These are phyloP conservation scores for Miichthys miiuy DNA, from an alignment of 2,797 vertebrate genomes.

Conservation along the genomic window DNA sequence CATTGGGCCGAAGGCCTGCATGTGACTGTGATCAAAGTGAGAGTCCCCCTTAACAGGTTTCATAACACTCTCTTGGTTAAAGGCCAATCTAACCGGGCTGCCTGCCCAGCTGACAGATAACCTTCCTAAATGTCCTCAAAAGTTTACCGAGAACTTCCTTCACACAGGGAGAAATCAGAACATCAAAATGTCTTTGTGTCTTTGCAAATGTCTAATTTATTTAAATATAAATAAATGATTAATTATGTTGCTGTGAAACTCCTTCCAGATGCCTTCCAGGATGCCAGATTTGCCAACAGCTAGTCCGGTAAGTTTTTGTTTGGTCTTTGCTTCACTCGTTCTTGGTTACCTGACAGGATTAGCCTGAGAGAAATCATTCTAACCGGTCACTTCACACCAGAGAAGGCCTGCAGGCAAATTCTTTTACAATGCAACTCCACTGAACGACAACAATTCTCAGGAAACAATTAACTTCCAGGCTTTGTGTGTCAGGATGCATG, in stretches of 20 bases:
- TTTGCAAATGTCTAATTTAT: background rate
- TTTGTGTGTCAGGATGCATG: slow-evolving; percentile 56
- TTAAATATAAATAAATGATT: slow-evolving; percentile 11
- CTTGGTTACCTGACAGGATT: slow-evolving; percentile 34
- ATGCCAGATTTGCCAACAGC: slow-evolving; percentile 99
- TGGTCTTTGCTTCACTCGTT: slow-evolving; percentile 24
- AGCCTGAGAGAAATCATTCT: background rate
- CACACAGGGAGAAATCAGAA: slow-evolving; percentile 2
- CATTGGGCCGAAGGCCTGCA: slow-evolving; percentile 30
- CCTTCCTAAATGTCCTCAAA: slow-evolving; percentile 43
- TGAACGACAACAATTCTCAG: slow-evolving; percentile 38
- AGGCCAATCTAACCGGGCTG: slow-evolving; percentile 45
- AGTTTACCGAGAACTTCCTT: slow-evolving; percentile 11
- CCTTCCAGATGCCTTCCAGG: slow-evolving; percentile 97
- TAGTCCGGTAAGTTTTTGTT: slow-evolving; percentile 91
- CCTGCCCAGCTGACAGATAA: slow-evolving; percentile 53
- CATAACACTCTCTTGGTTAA: slow-evolving; percentile 49
- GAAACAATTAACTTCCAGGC: slow-evolving; percentile 67
- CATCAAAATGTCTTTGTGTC: background rate
- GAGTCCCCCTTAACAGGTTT: slow-evolving; percentile 44
- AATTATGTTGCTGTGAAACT: slow-evolving; percentile 53
- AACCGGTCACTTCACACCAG: slow-evolving; percentile 35
- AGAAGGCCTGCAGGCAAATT: slow-evolving; percentile 13
- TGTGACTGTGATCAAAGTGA: slow-evolving; percentile 46
- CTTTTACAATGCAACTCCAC: slow-evolving; percentile 35